Evolutionary conservation across 2,797 vertebrate species (phyloP).

Genomic region (Pseudomugil gertrudae): DNA sequence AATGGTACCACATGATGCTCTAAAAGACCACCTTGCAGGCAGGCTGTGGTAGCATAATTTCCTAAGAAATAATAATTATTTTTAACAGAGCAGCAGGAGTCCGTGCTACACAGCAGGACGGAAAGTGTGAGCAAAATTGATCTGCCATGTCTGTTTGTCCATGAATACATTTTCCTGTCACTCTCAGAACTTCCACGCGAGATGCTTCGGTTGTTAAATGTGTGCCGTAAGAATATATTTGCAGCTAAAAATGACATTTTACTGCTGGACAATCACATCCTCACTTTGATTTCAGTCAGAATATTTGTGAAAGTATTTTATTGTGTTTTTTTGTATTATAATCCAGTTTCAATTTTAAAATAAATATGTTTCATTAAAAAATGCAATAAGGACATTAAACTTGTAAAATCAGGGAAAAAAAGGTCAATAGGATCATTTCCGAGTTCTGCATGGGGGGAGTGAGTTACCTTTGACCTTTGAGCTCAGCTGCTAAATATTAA

Average conservation of each 20-base stretch:
- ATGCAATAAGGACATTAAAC: too few species aligned
- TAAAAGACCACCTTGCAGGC: not conserved
- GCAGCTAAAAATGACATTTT: too few species aligned
- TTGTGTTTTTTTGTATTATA: too few species aligned
- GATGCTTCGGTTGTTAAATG: not conserved
- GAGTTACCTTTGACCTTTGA: too few species aligned
- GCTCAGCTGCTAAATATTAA: not conserved
- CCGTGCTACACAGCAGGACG: slow-evolving; percentile 1
- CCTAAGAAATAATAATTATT: not conserved
- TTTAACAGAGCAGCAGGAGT: slow-evolving; percentile 2
- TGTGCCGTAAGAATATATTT: not conserved
- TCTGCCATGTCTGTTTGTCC: slow-evolving; percentile 4
- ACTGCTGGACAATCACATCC: not conserved
- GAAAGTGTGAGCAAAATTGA: slow-evolving; percentile 8
- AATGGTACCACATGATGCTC: not conserved
- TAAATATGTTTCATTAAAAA: too few species aligned
- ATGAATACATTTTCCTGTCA: not conserved
- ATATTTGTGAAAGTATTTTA: too few species aligned
- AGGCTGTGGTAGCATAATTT: not conserved
- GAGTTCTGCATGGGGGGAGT: too few species aligned
- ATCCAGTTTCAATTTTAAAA: not conserved
- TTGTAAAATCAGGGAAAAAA: too few species aligned
- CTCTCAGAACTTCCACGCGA: slow-evolving; percentile 6
- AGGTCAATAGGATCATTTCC: too few species aligned
- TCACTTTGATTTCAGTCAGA: too few species aligned